Conservation (phyloP, 2,797 vertebrate species). For the Peromyscus aztecus region DNA sequence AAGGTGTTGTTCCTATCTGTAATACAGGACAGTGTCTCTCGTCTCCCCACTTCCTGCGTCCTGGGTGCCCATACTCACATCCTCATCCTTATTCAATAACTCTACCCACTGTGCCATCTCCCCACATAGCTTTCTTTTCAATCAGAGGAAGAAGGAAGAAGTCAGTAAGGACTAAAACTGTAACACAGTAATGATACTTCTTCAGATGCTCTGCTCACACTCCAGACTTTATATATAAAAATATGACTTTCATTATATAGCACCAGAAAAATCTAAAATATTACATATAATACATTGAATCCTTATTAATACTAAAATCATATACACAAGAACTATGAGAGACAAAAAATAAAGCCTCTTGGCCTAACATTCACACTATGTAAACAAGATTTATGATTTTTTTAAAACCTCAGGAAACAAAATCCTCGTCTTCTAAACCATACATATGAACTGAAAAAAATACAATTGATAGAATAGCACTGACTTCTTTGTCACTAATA, state of each 20-base stretch:
- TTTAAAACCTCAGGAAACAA: neutral
- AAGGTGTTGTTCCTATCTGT: neutral
- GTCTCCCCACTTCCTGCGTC: neutral
- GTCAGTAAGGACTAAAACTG: neutral
- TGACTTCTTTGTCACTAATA: constrained; percentile 59
- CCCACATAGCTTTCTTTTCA: neutral
- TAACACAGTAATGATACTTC: neutral
- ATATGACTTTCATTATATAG: neutral
- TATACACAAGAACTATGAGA: neutral
- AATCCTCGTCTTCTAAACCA: neutral
- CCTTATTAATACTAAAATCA: neutral
- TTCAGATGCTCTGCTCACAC: neutral
- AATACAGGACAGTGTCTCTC: neutral
- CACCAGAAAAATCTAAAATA: constrained; percentile 35
- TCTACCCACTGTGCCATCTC: neutral
- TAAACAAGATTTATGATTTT: neutral
- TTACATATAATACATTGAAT: constrained; percentile 18
- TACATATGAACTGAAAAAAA: constrained; percentile 44
- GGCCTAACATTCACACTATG: constrained; percentile 2
- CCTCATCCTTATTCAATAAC: neutral
- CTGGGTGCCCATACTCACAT: neutral
- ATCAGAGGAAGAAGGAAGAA: neutral
- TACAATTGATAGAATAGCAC: neutral
- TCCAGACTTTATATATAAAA: constrained; percentile 2
- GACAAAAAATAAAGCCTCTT: constrained; percentile 2